Conservation (phyloP, 2,888 invertebrate genomes). For the Drosophila atroscutellata region DNA sequence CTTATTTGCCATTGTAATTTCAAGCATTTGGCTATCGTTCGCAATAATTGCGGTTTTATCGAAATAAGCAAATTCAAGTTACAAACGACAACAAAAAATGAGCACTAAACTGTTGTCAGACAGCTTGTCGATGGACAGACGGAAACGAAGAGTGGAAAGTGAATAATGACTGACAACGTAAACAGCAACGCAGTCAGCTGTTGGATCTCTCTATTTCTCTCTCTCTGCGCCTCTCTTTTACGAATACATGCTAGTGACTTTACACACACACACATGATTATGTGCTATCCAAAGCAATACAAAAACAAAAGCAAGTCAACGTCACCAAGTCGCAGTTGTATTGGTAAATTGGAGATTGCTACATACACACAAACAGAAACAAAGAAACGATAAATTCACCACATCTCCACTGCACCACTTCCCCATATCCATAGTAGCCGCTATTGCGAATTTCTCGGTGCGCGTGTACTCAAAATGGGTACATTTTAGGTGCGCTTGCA, state of each 20-base stretch:
- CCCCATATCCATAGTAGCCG: slow-evolving; percentile 2
- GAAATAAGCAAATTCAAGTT: slow-evolving; percentile 16
- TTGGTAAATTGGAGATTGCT: slow-evolving; percentile 30
- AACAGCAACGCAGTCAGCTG: slow-evolving; percentile 41
- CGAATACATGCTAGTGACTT: no score
- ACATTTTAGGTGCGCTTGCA: slow-evolving; percentile 70
- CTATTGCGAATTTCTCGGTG: slow-evolving; percentile 63
- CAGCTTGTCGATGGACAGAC: slow-evolving; percentile 1
- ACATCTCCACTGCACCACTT: slow-evolving; percentile 11
- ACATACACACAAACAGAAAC: background rate
- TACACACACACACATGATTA: slow-evolving; percentile 5
- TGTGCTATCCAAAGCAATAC: slow-evolving; percentile 30
- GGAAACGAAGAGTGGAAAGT: background rate
- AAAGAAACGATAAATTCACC: slow-evolving; percentile 50
- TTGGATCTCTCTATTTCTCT: slow-evolving; percentile 9
- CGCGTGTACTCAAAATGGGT: slow-evolving; percentile 73
- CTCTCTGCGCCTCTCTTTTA: slow-evolving; percentile 6
- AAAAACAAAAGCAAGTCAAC: slow-evolving; percentile 21
- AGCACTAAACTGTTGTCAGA: slow-evolving; percentile 9
- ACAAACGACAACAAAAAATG: slow-evolving; percentile 10
- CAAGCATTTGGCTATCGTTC: slow-evolving; percentile 8
- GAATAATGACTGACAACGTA: background rate
- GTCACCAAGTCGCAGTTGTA: slow-evolving; percentile 30
- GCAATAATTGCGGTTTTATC: slow-evolving; percentile 11
- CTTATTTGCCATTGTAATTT: slow-evolving; percentile 17